Evolutionary conservation across 30 jellyfish, hydroid and myxozoan genomes (phyloP), one percentile per base, ranked within the genome.

Genomic region (Aurelia aurita): DNA sequence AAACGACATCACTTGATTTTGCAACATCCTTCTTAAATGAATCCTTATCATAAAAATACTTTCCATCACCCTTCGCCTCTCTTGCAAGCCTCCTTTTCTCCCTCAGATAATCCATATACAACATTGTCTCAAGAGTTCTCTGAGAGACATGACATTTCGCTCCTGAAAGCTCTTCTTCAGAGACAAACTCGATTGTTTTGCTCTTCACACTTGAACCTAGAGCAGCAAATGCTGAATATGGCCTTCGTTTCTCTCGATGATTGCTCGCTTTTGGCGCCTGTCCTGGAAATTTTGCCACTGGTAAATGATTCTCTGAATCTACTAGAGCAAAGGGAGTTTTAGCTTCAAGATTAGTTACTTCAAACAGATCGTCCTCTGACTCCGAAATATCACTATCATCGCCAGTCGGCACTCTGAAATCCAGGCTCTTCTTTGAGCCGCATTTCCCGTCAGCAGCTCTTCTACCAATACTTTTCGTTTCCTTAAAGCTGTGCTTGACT

Each of bases 111-210:
- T 83, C 81, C 87, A 83, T 83, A 65, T 59, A 68, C 20, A 69
- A 61, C 26, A 71, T 57, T n/a, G 81, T 83, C 55, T 83, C 80
- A 14, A 83, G 23, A 1, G 80, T 63, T 53, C 81, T 70, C 20
- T 83, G 29, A 14, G 93, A 69, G 47, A 83, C 8, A 28, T 29
- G 12, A 4, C 72, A 59, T 35, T 45, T 49, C 45, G 93, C 93
- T 15, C 72, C 63, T 9, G 77, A 0, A 11, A 83, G 8, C 1
- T 71, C 93, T 43, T 83, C 57, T 31, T 71, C 87, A 19, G 83
- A 61, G 22, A 83, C 53, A 58, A 83, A 70, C 71, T 83, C 93
- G n/a, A 83, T 67, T 2, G 27, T 83, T 71, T 83, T 83, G 26
- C 64, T 16, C 22, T 32, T 83, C 5, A 83, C 49, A 5, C 58